Evolutionary conservation across 2,113 vertebrate genomes (phyloP).

Genomic region (Tragelaphus scriptus): DNA sequence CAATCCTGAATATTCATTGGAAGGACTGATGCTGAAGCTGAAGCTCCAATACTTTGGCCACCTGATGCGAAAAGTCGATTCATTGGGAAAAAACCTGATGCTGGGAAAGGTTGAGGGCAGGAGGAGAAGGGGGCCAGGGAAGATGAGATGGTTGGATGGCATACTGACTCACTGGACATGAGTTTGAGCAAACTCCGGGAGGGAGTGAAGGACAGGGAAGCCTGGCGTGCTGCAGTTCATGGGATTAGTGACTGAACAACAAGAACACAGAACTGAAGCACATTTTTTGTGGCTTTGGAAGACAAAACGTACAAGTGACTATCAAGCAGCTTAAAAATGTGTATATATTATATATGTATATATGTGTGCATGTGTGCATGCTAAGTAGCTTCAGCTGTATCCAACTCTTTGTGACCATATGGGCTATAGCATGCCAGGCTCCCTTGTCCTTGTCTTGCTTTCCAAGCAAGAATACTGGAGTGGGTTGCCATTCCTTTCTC

Average conservation of each 20-base stretch:
- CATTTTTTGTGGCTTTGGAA: not conserved
- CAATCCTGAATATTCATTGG: not conserved
- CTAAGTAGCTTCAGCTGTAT: not conserved
- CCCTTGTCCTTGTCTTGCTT: not conserved
- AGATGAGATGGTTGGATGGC: not conserved
- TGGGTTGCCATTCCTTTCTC: not conserved
- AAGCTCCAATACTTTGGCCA: not conserved
- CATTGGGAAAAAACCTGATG: not conserved
- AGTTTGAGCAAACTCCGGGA: not conserved
- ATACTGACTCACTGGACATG: not conserved
- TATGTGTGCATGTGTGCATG: not conserved
- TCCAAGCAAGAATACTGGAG: not conserved
- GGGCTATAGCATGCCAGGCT: not conserved
- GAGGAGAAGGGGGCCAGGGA: fast-evolving
- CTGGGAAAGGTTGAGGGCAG: not conserved
- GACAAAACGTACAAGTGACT: not conserved
- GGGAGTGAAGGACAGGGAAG: not conserved
- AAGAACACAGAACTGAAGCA: not conserved
- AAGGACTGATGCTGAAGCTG: not conserved
- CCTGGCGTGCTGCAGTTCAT: not conserved
- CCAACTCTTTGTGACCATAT: not conserved
- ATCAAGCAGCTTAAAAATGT: not conserved
- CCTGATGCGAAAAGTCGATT: not conserved
- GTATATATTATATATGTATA: not conserved
- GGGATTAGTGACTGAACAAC: not conserved